A percentile compares a stretch with the other conserved stretches of the same genome.
Evolutionary conservation across 1,140 invertebrate species (phyloP).

Genomic region (Halesus radiatus): DNA sequence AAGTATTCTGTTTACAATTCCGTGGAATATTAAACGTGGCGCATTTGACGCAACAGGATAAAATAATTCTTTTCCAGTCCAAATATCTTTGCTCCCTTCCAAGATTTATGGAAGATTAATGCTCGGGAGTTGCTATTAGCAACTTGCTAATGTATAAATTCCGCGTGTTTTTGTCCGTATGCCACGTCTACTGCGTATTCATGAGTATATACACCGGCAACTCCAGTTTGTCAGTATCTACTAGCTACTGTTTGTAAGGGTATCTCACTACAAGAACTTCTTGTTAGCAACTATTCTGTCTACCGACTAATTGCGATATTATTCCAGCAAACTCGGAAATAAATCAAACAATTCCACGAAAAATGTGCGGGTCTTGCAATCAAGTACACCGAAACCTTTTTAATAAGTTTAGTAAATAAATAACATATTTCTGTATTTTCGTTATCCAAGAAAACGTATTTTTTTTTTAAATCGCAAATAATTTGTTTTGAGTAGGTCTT

Average conservation of each 20-base stretch:
- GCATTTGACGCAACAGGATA: conserved; percentile 22
- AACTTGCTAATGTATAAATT: conserved; percentile 28
- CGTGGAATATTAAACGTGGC: background rate
- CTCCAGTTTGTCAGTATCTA: background rate
- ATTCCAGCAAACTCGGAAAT: background rate
- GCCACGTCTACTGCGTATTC: conserved; percentile 6
- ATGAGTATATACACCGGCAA: background rate
- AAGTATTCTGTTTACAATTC: background rate
- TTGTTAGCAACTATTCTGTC: background rate
- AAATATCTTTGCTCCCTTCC: conserved; percentile 3
- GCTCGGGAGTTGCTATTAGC: conserved; percentile 13
- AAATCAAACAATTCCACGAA: too few relatives aligned
- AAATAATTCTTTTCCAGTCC: conserved; percentile 29
- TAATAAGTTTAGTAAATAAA: too few relatives aligned
- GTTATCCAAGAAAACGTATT: too few relatives aligned
- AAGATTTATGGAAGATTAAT: conserved; percentile 33
- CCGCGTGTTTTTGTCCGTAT: conserved; percentile 13
- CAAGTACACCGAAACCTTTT: too few relatives aligned
- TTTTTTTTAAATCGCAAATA: too few relatives aligned
- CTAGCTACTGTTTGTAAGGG: background rate
- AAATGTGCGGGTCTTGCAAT: too few relatives aligned
- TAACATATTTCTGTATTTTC: too few relatives aligned
- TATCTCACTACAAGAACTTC: too few relatives aligned
- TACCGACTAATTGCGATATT: conserved; percentile 8
- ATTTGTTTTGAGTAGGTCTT: too few relatives aligned